Base-by-base conservation (phyloP, 2,113 vertebrate species). In the Origma solitaria region DNA sequence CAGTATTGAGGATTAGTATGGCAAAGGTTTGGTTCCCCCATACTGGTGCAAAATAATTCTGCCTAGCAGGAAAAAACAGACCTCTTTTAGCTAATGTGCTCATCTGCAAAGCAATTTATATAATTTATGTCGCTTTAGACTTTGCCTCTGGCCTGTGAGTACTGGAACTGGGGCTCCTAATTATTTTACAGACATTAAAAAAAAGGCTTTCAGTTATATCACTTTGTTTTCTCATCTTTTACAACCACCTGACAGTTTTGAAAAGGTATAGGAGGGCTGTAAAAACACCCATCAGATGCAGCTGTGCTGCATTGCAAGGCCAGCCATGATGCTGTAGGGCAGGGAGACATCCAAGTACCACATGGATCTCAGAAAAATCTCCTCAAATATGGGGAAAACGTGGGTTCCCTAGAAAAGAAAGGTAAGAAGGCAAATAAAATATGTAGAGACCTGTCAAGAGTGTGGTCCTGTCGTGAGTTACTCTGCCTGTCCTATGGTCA, bases 21-120 rank as follows among this genome's bases (percentile, higher is more conserved):
- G n/a, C 58, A 92, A 65, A 70, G 73, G 66, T 68, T 91, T 93
- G 11, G n/a, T 82, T 88, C 54, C 86, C 73, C 66, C 90, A 87
- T 87, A 91, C 47, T 23, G 62, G 37, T 77, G 80, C 40, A 85
- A 87, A 95, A 89, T 93, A 95, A 96, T 96, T 96, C 54, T 87
- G 27, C 95, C 61, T 95, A 89, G 88, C 73, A 93, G 93, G 94
- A 76, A 80, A 85, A 80, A 81, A 30, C 24, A 76, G 50, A 80
- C 30, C 30, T 73, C 40, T 91, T 86, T 92, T 61, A 65, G 44
- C 44, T 95, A 91, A 95, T 87, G 70, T 77, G 28, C 58, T 94
- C 88, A 82, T 92, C 90, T 94, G 65, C 35, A 87, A 89, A 79
- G 69, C 38, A 93, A 86, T 95, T 94, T 69, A 47, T 61, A 83